Percentiles rank a stretch among this genome's conserved stretches.
Conservation (phyloP, 2,797 vertebrate species). For the Gymnodraco acuticeps region DNA sequence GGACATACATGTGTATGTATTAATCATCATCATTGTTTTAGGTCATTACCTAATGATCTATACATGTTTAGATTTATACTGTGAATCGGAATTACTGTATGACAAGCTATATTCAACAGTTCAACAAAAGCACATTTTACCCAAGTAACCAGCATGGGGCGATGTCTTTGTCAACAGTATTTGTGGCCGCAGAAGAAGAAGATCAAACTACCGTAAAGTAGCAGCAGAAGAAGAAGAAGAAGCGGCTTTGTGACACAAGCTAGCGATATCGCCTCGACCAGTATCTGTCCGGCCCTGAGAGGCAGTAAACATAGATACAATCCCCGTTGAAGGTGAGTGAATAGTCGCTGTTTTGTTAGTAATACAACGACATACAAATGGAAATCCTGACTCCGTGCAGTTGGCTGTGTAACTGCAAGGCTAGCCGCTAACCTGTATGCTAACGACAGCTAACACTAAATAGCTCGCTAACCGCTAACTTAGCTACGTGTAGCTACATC, state of each 20-base stretch:
- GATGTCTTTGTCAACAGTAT: not conserved
- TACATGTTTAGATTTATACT: too few species aligned
- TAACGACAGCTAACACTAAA: not conserved
- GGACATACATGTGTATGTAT: too few species aligned
- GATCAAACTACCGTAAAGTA: not conserved
- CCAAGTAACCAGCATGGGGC: not conserved
- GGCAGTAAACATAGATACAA: not conserved
- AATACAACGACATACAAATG: too few species aligned
- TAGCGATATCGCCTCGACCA: too few species aligned
- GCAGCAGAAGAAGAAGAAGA: not conserved
- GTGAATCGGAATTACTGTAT: too few species aligned
- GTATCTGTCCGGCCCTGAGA: not conserved
- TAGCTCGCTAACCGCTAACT: conserved; percentile 21
- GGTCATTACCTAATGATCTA: too few species aligned
- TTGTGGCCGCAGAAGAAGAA: not conserved
- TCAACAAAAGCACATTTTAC: not conserved
- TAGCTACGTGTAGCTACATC: not conserved
- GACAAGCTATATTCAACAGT: too few species aligned
- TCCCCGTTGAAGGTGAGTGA: conserved; percentile 32
- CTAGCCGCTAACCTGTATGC: not conserved
- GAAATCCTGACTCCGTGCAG: rapidly evolving
- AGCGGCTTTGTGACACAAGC: not conserved
- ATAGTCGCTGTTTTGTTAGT: rapidly evolving
- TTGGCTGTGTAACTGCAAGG: not conserved
- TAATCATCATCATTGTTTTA: too few species aligned